Evolutionary conservation across 2,113 vertebrate species (phyloP).

Genomic region (Microcebus lehilahytsara): DNA sequence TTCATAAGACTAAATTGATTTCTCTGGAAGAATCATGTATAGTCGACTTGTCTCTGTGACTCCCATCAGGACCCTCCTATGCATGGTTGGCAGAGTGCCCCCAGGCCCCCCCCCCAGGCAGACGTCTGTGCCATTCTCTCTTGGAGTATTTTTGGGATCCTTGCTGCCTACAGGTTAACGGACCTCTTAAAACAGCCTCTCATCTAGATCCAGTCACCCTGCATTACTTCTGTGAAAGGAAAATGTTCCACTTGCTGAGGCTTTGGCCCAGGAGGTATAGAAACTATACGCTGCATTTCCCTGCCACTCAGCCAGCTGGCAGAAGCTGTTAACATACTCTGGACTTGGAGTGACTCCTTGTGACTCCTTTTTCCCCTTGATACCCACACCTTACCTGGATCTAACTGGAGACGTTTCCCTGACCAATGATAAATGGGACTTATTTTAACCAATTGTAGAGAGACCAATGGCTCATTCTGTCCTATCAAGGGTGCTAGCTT

Average conservation of each 20-base stretch:
- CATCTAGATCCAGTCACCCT: neutral
- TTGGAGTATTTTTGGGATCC: neutral
- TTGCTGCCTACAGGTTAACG: neutral
- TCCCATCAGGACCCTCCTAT: neutral
- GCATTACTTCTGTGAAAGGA: neutral
- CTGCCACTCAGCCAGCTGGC: neutral
- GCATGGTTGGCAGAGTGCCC: neutral
- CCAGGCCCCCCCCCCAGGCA: too few relatives aligned
- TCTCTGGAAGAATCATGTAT: neutral
- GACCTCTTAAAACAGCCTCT: neutral
- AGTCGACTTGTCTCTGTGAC: neutral
- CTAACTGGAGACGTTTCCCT: neutral
- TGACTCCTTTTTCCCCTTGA: neutral
- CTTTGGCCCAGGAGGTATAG: neutral
- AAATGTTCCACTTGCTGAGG: neutral
- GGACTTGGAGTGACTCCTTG: neutral
- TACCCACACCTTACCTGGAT: neutral
- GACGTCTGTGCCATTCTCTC: neutral
- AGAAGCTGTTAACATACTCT: neutral
- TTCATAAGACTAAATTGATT: conserved; percentile 34
- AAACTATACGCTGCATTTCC: neutral
- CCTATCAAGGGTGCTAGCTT: neutral
- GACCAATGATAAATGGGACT: neutral
- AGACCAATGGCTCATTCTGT: neutral
- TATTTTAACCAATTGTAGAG: neutral